Conservation (phyloP, 2,113 vertebrate genomes). For the Crotophaga sulcirostris region DNA sequence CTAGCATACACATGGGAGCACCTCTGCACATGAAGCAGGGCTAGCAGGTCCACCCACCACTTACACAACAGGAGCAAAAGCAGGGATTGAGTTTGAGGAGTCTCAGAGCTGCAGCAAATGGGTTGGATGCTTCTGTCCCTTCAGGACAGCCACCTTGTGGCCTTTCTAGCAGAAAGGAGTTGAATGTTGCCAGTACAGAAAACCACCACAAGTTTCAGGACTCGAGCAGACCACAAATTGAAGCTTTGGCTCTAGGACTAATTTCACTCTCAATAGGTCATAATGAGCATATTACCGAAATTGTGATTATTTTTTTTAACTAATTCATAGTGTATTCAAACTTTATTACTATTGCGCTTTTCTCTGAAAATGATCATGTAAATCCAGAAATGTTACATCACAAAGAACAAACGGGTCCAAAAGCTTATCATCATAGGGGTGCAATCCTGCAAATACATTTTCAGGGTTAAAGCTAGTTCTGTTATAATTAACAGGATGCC, state of each 20-base stretch:
- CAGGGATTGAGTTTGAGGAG: background rate
- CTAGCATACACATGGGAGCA: background rate
- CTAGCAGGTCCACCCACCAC: background rate
- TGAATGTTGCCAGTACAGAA: background rate
- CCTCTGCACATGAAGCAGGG: background rate
- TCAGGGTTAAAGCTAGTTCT: background rate
- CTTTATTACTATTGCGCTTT: background rate
- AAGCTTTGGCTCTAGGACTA: background rate
- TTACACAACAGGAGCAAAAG: fast-evolving
- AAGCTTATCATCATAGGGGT: background rate
- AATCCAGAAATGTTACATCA: background rate
- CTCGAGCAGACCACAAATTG: background rate
- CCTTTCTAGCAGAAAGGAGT: background rate
- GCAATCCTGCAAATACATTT: background rate
- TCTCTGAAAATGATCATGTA: background rate
- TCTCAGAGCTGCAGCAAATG: background rate
- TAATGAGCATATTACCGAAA: background rate
- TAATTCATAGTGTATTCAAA: background rate
- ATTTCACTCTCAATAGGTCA: background rate
- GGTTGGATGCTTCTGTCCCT: background rate
- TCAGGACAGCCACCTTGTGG: no score
- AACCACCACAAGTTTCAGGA: background rate
- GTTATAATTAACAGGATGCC: background rate
- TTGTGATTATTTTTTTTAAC: no score
- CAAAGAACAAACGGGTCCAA: background rate